Evolutionary conservation across 2,113 vertebrate species (phyloP).

Genomic region (Acanthisitta chloris): DNA sequence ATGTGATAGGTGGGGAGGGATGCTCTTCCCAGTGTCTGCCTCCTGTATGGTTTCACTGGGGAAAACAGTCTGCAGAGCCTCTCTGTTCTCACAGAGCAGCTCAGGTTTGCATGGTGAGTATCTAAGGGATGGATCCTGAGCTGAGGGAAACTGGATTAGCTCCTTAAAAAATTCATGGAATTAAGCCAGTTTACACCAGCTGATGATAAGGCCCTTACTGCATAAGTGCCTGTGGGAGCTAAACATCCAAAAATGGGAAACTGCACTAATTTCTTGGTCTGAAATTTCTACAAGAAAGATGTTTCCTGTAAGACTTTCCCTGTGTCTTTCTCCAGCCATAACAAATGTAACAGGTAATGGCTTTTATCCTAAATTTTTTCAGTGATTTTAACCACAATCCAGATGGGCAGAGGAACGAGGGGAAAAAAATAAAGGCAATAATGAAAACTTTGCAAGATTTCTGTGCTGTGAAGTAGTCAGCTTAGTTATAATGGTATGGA

Average conservation of each 20-base stretch:
- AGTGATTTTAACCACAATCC: not conserved
- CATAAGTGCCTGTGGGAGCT: not conserved
- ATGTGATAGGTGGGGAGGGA: not conserved
- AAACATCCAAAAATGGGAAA: not conserved
- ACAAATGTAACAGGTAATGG: not conserved
- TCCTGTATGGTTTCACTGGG: not conserved
- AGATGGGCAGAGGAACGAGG: not conserved
- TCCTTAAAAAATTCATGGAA: not conserved
- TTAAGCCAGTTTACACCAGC: not conserved
- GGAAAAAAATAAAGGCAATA: not conserved
- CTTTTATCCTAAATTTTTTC: not conserved
- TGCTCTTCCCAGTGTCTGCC: not conserved
- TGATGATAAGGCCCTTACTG: not conserved
- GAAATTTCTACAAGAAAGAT: not conserved
- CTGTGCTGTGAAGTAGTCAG: not conserved
- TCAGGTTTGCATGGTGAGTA: not conserved
- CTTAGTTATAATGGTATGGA: not conserved
- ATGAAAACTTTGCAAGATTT: not conserved
- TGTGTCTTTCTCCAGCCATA: not conserved
- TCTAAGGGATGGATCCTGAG: not conserved
- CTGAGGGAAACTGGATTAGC: not conserved
- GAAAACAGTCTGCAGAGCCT: fast-evolving
- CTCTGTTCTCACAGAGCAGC: not conserved
- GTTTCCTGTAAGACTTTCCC: not conserved
- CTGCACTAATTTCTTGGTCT: not conserved